Evolutionary conservation across 2,888 invertebrate species (phyloP), one percentile per base, ranked within the genome.

Genomic region (Lasioglossum zephyrum): DNA sequence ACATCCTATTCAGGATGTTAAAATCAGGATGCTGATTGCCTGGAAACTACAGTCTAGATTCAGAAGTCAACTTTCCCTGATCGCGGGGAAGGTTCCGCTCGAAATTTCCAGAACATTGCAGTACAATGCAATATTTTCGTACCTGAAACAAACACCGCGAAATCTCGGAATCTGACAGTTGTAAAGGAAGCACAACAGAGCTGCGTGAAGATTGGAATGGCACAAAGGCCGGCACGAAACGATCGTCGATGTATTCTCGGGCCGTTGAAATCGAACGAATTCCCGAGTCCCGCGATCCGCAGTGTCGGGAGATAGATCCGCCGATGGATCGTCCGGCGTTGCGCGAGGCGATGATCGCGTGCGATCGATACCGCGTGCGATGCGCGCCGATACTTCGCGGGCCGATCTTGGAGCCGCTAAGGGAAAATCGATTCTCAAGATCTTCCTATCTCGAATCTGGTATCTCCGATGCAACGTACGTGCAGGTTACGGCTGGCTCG

Each of bases 371-470:
- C 75, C 82, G 74, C 60, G 78, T 53, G 72, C 60, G 41, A 73
- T 41, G 70, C 53, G 39, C 82, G 36, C 36, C 83, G 76, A 80
- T 75, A 49, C n/a, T 36, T 31, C 47, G 49, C 63, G 77, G 72
- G 13, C 73, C 60, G 89, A 77, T 82, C 85, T 79, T 53, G 76
- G 60, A 74, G 86, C 88, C 82, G 87, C 79, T 26, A 69, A 81
- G 60, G 84, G 87, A 90, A 86, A 90, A 92, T 92, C 92, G 92
- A 90, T 91, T 91, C 91, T 82, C 84, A 79, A 81, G 91, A 92
- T 92, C 91, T 84, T 44, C 79, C 84, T 92, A 92, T 92, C 92
- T 91, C 82, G 80, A 84, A 79, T 89, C 84, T 84, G 77, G 87
- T 87, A 91, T 91, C 90, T 90, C 74, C 63, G 77, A 72, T 81